phyloP scores from a whole-genome alignment of 2,888 invertebrate genomes.

The Automeris io region DNA sequence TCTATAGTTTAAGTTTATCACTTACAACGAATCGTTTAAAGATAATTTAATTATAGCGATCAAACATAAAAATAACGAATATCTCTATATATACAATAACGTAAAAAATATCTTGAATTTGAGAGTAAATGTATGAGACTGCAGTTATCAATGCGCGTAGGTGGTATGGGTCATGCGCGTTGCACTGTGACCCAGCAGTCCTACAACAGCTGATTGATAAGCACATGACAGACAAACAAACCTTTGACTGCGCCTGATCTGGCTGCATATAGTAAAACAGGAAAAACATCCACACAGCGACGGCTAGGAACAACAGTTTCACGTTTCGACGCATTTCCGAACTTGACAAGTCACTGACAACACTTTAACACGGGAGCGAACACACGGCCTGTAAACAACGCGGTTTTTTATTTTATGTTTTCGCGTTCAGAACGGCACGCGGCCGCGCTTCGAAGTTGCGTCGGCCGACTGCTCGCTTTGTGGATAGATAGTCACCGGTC shows the following conservation, averaged over 20 bases:
- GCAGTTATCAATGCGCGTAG: conserved; percentile 21
- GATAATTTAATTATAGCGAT: too few species aligned
- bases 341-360: conserved; percentile 24
- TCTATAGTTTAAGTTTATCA: too few species aligned
- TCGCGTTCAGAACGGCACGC: conserved; percentile 51
- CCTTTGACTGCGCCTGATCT: conserved; percentile 57
- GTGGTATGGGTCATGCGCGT: conserved; percentile 52
- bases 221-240: too few species aligned
- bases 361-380: conserved; percentile 19
- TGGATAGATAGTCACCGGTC: conserved; percentile 47
- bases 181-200: conserved; percentile 29
- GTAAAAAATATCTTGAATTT: too few species aligned
- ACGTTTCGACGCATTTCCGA: conserved; percentile 63
- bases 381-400: conserved; percentile 22
- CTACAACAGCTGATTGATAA: conserved; percentile 47
- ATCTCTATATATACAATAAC: too few species aligned
- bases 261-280: conserved; percentile 69
- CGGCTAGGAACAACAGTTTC: conserved; percentile 61
- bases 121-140: too few species aligned
- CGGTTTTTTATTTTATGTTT: conserved; percentile 27
- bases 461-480: conserved; percentile 39
- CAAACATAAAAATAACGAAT: too few species aligned
- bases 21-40: too few species aligned
- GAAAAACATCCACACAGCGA: conserved; percentile 65
- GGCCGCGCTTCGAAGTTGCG: conserved; percentile 65